Percentiles rank a stretch among this genome's conserved stretches.
These are phyloP conservation scores for Cydia pomonella DNA, from an alignment of 1,140 invertebrate species.

Conservation along the genomic window DNA sequence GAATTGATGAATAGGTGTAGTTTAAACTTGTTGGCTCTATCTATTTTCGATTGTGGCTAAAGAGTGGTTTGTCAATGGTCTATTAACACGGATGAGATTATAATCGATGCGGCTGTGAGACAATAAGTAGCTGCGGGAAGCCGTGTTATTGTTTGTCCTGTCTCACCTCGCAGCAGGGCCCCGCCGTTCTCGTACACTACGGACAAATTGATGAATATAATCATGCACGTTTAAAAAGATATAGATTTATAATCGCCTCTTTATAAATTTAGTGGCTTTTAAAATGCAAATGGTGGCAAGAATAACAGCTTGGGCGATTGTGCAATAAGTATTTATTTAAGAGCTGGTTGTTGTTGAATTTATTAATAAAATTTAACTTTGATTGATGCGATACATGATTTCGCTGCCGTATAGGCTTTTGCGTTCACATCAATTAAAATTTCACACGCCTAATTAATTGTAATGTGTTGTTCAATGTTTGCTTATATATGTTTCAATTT, in stretches of 20 bases:
- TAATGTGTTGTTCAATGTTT: not conserved
- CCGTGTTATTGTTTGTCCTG: constrained; percentile 66
- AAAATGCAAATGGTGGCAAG: constrained; percentile 29
- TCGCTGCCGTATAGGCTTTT: not conserved
- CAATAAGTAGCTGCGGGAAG: constrained; percentile 68
- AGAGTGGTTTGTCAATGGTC: constrained; percentile 52
- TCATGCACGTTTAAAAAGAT: constrained; percentile 34
- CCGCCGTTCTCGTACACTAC: constrained; percentile 36
- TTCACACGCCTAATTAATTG: not conserved
- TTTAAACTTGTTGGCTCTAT: constrained; percentile 15
- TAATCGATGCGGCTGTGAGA: constrained; percentile 57
- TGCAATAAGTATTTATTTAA: constrained; percentile 12
- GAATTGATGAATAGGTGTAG: constrained; percentile 25
- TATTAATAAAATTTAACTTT: constrained; percentile 16
- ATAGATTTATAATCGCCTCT: constrained; percentile 29
- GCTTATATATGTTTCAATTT: not conserved
- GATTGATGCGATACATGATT: not conserved
- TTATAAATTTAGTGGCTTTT: constrained; percentile 25
- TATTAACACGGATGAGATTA: constrained; percentile 62
- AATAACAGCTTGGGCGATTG: constrained; percentile 30
- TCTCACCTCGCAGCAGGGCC: constrained; percentile 54
- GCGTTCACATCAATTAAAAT: not conserved
- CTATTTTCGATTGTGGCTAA: constrained; percentile 46
- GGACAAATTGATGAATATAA: constrained; percentile 64
- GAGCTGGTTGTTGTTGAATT: constrained; percentile 12